Evolutionary conservation across 2,797 vertebrate genomes (phyloP).

Genomic region (Myotis daubentonii): DNA sequence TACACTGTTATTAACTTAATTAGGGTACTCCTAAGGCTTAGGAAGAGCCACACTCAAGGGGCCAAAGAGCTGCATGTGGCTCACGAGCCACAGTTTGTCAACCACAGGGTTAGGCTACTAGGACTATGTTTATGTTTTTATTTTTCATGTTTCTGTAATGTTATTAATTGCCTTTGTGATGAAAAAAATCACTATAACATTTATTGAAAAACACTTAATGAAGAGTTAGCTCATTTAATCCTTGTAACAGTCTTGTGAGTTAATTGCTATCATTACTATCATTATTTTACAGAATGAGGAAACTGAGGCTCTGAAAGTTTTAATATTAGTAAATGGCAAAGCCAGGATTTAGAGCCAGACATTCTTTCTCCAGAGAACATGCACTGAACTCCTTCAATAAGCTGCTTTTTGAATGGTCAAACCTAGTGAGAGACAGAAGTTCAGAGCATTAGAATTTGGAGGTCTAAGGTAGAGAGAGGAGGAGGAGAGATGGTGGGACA

Average conservation of each 20-base stretch:
- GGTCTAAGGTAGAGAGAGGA: background rate
- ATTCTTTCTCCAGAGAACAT: background rate
- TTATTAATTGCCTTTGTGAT: slow-evolving; percentile 10
- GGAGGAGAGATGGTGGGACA: background rate
- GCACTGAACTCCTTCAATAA: background rate
- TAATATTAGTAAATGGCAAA: background rate
- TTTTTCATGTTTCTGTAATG: background rate
- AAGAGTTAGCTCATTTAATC: background rate
- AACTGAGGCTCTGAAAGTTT: background rate
- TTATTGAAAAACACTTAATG: slow-evolving; percentile 22
- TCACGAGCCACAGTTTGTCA: too few relatives aligned
- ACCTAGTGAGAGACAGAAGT: background rate
- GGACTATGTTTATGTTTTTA: background rate
- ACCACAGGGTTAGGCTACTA: background rate
- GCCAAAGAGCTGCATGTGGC: too few relatives aligned
- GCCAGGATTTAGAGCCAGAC: background rate
- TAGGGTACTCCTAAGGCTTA: too few relatives aligned
- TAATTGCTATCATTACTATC: background rate
- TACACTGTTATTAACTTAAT: too few relatives aligned
- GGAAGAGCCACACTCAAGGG: too few relatives aligned
- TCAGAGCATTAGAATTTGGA: background rate
- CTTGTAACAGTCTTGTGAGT: background rate
- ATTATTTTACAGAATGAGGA: background rate
- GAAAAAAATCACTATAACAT: background rate
- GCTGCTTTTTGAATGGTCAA: background rate